Conservation (phyloP, 2,113 vertebrate genomes). For the Promerops cafer region DNA sequence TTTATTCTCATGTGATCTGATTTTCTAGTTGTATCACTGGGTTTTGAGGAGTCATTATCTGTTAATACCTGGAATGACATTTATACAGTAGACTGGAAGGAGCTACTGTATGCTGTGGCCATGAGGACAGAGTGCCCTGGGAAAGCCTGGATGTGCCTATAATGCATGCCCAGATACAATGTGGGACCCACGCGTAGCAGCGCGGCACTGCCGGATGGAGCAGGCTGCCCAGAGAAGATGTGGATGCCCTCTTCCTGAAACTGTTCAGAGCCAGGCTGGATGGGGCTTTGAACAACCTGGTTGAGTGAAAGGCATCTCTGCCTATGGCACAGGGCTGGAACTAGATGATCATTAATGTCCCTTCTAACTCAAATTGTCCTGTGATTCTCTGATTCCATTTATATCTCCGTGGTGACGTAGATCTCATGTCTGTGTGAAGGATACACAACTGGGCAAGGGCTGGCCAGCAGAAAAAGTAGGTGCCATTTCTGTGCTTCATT, state of each 20-base stretch:
- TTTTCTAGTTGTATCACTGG: background rate
- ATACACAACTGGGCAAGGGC: background rate
- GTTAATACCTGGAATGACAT: background rate
- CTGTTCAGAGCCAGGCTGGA: background rate
- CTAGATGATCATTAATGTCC: background rate
- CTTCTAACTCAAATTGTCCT: background rate
- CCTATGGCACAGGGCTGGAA: background rate
- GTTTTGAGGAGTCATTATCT: background rate
- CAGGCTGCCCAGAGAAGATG: background rate
- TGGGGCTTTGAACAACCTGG: background rate
- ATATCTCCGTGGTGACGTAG: background rate
- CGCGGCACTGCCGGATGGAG: background rate
- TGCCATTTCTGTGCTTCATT: background rate
- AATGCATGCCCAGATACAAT: fast-evolving
- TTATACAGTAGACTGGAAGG: background rate
- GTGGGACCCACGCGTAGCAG: fast-evolving
- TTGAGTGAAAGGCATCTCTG: background rate
- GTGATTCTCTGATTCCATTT: background rate
- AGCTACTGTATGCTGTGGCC: background rate
- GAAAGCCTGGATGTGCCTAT: background rate
- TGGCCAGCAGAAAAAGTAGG: background rate
- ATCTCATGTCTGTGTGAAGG: background rate
- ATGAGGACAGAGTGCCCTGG: background rate
- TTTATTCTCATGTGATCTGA: background rate
- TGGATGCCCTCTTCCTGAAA: background rate